Conservation (phyloP, 2,888 invertebrate species). For the Catocala fraxini region DNA sequence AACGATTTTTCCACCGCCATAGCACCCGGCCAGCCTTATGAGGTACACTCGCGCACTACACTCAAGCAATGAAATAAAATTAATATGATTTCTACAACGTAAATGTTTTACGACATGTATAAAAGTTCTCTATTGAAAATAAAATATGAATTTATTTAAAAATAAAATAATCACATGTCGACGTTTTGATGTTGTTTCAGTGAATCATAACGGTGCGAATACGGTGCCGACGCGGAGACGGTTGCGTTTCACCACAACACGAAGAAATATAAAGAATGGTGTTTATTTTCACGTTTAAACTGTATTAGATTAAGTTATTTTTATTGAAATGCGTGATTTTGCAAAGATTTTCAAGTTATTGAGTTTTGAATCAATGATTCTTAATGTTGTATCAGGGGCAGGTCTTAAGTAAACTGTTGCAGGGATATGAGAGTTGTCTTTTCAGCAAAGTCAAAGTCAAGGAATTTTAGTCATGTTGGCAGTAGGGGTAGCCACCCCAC, state of each 20-base stretch:
- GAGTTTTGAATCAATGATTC: too few species aligned
- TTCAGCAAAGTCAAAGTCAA: too few species aligned
- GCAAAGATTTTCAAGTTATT: too few species aligned
- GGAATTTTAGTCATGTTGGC: too few species aligned
- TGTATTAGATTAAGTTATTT: not conserved
- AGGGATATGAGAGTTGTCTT: too few species aligned
- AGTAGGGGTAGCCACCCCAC: too few species aligned
- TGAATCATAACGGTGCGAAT: not conserved
- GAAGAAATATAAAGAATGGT: too few species aligned
- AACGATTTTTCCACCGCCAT: constrained; percentile 76
- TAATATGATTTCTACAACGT: constrained; percentile 5
- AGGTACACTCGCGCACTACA: constrained; percentile 51
- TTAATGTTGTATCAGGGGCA: too few species aligned
- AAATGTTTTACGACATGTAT: constrained; percentile 14
- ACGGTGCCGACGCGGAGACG: too few species aligned
- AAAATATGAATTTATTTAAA: constrained; percentile 4
- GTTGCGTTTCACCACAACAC: not conserved
- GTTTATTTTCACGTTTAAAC: not conserved
- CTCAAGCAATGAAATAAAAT: constrained; percentile 9
- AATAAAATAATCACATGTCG: not conserved
- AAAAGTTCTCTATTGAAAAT: constrained; percentile 1
- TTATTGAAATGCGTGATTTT: too few species aligned
- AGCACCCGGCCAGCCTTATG: constrained; percentile 55
- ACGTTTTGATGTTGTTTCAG: not conserved
- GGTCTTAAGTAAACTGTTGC: too few species aligned